phyloP scores from a whole-genome alignment of 1,140 invertebrate genomes.

The Diploscapter pachys region DNA sequence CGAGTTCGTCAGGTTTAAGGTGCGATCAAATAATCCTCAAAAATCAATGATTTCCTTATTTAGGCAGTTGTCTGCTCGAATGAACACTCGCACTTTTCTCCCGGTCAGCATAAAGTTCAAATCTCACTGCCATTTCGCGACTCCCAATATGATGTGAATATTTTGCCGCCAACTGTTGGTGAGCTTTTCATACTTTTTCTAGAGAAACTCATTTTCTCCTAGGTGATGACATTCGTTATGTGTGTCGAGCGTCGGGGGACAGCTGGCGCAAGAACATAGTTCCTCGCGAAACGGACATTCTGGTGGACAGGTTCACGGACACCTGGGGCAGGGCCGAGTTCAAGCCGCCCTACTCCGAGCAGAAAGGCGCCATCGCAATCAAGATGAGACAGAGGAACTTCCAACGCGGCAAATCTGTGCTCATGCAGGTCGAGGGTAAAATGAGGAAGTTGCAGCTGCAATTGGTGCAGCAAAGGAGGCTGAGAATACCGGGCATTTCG shows the following conservation, averaged over 20 bases:
- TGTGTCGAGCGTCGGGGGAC: slow-evolving; percentile 5
- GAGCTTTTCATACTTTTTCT: neutral
- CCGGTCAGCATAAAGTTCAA: slow-evolving; percentile 22
- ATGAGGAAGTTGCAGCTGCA: slow-evolving; percentile 9
- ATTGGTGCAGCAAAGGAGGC: slow-evolving; percentile 29
- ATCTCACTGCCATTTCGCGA: slow-evolving; percentile 28
- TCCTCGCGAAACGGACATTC: slow-evolving; percentile 20
- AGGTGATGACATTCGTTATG: slow-evolving; percentile 34
- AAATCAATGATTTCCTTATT: neutral
- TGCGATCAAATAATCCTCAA: slow-evolving; percentile 14
- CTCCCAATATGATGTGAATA: slow-evolving; percentile 32
- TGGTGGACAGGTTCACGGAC: slow-evolving; percentile 33
- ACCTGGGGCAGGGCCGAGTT: slow-evolving; percentile 35
- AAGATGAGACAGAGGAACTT: slow-evolving; percentile 32
- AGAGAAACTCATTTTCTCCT: too few relatives aligned
- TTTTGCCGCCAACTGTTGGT: slow-evolving; percentile 26
- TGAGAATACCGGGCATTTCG: slow-evolving; percentile 24
- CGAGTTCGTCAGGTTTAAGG: slow-evolving; percentile 38
- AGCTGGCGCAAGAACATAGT: slow-evolving; percentile 26
- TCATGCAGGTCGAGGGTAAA: slow-evolving; percentile 25
- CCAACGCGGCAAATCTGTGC: slow-evolving; percentile 33
- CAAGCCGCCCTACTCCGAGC: slow-evolving; percentile 25
- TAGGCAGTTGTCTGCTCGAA: too few relatives aligned
- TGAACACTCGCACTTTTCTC: neutral
- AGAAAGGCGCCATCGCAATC: slow-evolving; percentile 25